phyloP scores from a whole-genome alignment of 1,140 invertebrate species.

The Tenebrio molitor region DNA sequence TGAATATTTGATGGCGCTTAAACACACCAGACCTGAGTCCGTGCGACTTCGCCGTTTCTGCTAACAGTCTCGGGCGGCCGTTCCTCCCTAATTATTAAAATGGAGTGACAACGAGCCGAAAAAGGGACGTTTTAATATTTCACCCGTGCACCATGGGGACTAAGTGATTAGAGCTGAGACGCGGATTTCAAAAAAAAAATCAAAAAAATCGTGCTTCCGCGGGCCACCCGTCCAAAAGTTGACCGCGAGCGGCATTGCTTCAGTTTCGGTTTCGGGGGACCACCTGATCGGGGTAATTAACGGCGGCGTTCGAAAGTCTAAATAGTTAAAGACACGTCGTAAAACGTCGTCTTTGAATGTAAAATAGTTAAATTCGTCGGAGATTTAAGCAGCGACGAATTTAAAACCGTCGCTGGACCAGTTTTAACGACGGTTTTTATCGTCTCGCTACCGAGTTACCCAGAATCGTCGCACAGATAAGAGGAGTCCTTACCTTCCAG shows the following conservation, averaged over 20 bases:
- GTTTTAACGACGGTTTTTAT: constrained; percentile 21
- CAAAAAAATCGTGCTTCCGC: no score
- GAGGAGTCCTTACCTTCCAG: not conserved
- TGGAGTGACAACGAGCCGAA: constrained; percentile 49
- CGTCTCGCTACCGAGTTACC: constrained; percentile 21
- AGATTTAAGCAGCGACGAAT: not conserved
- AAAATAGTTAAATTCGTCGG: constrained; percentile 17
- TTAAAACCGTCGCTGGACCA: constrained; percentile 9
- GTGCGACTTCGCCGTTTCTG: constrained; percentile 38
- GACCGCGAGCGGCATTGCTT: no score
- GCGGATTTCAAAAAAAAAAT: constrained; percentile 13
- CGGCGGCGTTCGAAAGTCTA: not conserved
- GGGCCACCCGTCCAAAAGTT: no score
- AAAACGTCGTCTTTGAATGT: not conserved
- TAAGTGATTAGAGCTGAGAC: constrained; percentile 49
- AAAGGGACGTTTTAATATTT: constrained; percentile 52
- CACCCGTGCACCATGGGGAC: constrained; percentile 24
- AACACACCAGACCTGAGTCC: constrained; percentile 45
- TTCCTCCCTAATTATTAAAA: constrained; percentile 48
- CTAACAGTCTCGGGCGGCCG: constrained; percentile 36
- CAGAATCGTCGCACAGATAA: constrained; percentile 14
- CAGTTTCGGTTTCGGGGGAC: not conserved
- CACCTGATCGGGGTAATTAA: not conserved
- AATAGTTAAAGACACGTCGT: constrained; percentile 25
- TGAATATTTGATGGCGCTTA: constrained; percentile 50